Evolutionary conservation across 2,113 vertebrate species (phyloP), one percentile per base, ranked within the genome.

Genomic region (Cyprinodon tularosa): DNA sequence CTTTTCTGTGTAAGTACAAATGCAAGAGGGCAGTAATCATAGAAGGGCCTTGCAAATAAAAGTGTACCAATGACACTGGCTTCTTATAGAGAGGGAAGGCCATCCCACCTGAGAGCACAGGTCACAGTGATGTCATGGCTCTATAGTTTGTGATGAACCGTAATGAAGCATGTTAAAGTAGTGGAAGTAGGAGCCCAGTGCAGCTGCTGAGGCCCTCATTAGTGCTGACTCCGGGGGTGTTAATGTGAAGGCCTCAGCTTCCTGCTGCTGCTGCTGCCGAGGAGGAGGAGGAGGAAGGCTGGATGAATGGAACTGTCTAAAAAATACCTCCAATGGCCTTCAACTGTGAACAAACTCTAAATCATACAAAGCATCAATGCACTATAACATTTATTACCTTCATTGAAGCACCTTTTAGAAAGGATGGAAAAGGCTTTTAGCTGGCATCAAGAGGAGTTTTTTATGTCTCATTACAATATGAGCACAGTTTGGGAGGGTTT

Each of bases 161-260:
- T 29, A 29, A 29, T 29, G 29, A 29, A 29, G 29, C 29, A 29
- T 29, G 29, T 1, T 29, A 29, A 29, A 29, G n/a, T n/a, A n/a
- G 48, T 40, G 71, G 36, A 68, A 22, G 64, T 13, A 62, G 68
- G 67, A 65, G 50, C 73, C 83, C 82, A 84, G 81, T 80, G 69
- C 50, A 57, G 75, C 85, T 82, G 75, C 84, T 83, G 84, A 87
- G 86, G 64, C 73, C 84, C 86, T 91, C 86, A 86, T 91, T 91
- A 91, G 84, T 63, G 82, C 82, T 80, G 90, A 87, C 83, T 88
- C 84, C 84, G 59, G 75, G 90, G 88, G 88, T 89, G 90, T 86
- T 86, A 90, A 86, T 90, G 83, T 83, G 90, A 77, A 81, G 86
- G 85, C 88, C 85, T 72, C 47, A 4, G 88, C 85, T 83, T 88